Evolutionary conservation across 2,113 vertebrate genomes (phyloP), one percentile per base, ranked within the genome.

Genomic region (Pituophis catenifer): DNA sequence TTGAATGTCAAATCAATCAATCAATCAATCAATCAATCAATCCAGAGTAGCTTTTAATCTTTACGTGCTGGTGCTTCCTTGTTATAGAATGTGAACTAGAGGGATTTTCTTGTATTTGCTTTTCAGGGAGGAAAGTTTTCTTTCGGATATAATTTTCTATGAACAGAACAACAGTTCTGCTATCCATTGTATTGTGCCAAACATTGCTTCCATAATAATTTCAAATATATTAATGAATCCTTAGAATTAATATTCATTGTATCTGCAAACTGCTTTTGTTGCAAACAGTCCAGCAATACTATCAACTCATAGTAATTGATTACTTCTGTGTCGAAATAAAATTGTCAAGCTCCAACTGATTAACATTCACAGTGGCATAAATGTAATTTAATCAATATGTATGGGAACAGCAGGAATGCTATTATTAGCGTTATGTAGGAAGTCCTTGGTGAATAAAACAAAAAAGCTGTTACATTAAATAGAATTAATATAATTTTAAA

Each of bases 301-400:
- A 96, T 92, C 87, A 93, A 88, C 87, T 91, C 55, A 13, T 87
- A 96, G 96, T 94, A 96, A 94, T 91, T 59, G 93, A 91, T n/a
- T 94, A 94, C 95, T 96, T 94, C 95, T 95, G 90, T 23, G 85
- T 89, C 95, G 86, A 93, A 96, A 94, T 38, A 93, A 15, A 38
- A 96, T 94, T 91, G 87, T 50, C 95, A 95, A 89, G 87, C n/a
- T 93, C 93, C 89, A 89, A 86, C 92, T 94, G 95, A 96, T 97
- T 96, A 90, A 92, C 90, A 48, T 93, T 92, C 62, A 54, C n/a
- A 89, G 50, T 29, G 13, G 33, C 85, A 90, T 93, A 95, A 96
- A 95, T 90, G 89, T 85, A 92, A 95, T 93, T 95, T 92, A n/a
- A 95, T 91, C 92, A 96, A 89, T 0, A 1, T 3, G 12, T 92